These are phyloP conservation scores for Pogonomyrmex californicus DNA, from an alignment of 1,140 invertebrate species.

Conservation along the genomic window DNA sequence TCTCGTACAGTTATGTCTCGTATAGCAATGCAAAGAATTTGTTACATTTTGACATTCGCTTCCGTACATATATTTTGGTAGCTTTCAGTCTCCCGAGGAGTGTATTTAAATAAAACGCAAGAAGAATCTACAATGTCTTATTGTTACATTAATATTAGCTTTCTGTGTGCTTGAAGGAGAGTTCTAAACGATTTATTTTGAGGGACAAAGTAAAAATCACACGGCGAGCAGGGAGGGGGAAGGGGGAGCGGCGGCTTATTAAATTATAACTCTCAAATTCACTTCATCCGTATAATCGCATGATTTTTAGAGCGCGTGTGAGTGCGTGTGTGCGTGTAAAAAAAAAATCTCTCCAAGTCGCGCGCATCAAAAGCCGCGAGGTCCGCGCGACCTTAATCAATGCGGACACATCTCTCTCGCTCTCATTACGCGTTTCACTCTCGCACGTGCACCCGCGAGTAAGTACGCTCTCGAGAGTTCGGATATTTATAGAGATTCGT, in stretches of 20 bases:
- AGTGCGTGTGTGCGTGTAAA: neutral
- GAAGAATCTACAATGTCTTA: neutral
- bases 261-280: neutral
- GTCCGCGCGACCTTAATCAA: slow-evolving; percentile 46
- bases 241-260: too few relatives aligned
- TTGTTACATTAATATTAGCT: neutral
- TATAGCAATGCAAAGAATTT: neutral
- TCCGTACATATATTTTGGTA: neutral
- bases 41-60: neutral
- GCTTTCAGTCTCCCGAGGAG: neutral
- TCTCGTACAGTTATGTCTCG: neutral
- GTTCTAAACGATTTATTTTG: too few relatives aligned
- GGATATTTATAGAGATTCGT: slow-evolving; percentile 78
- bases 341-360: slow-evolving; percentile 6
- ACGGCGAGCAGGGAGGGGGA: too few relatives aligned
- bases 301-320: neutral
- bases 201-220: neutral
- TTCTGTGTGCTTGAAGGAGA: neutral
- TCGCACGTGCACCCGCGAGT: neutral
- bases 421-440: neutral
- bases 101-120: neutral
- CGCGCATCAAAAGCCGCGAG: neutral
- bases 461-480: slow-evolving; percentile 39
- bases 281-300: neutral
- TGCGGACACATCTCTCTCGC: slow-evolving; percentile 25